Evolutionary conservation across 2,113 vertebrate species (phyloP), one percentile per base, ranked within the genome.

Genomic region (Neolamprologus modestus): DNA sequence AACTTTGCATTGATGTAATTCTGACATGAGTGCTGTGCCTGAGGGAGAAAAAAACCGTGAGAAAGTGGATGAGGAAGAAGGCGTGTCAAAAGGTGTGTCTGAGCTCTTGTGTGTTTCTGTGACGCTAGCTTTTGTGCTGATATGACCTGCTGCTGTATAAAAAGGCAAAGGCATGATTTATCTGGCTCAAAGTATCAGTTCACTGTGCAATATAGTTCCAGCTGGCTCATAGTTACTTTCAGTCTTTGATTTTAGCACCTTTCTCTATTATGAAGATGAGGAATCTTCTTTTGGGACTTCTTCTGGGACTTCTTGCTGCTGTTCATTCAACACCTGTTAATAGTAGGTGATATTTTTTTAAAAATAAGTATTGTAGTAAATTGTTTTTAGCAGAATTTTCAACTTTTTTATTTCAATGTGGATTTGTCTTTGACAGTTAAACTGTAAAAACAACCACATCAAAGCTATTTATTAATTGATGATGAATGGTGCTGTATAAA

Each of bases 141-240:
- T 24, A 83, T 63, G 26, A 93, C 91, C 79, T 81, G 50, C 54
- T n/a, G 85, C 33, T 86, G n/a, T 89, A 91, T 95, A 96, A 95
- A 68, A 93, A 94, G 86, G 28, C 17, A 31, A 21, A 28, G 66
- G 2, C 47, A 26, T 87, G 71, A 91, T 55, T 85, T 68, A 87
- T 73, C 57, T 52, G 63, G 55, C 57, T 78, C 84, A 90, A 35
- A 54, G 73, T 47, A 61, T 71, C 81, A 79, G 54, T 12, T 53
- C 52, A 81, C 14, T 24, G 80, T 21, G 24, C 11, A 28, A 37
- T 54, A 52, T 28, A 79, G 35, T 50, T 85, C 35, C 12, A 2
- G 4, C 16, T 86, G 10, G 1, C 40, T 26, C 10, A 52, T 6
- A 24, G 9, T 8, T 52, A 40, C 66, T 21, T 8, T 50, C 53